phyloP scores from a whole-genome alignment of 2,113 vertebrate species.

The Cyanoramphus novaezelandiae region DNA sequence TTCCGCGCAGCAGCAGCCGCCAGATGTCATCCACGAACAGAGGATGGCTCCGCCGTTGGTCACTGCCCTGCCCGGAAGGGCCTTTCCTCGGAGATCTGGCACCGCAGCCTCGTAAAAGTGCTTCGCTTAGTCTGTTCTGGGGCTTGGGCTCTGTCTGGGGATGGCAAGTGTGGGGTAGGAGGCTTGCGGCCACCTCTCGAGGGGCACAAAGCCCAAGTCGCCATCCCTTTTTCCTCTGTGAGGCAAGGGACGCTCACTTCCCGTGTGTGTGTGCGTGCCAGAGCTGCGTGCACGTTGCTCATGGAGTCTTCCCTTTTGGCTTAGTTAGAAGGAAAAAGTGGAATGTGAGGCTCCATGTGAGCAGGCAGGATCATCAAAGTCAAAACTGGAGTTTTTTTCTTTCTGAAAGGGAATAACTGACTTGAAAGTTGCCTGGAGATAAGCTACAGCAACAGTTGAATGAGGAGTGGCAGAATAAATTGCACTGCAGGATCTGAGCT shows the following conservation, averaged over 20 bases:
- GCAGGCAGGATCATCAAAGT: background rate
- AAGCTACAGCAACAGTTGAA: background rate
- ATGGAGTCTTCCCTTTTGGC: background rate
- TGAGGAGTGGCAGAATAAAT: background rate
- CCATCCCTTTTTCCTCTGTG: background rate
- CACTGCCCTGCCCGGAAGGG: background rate
- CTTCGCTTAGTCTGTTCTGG: background rate
- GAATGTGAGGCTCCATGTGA: background rate
- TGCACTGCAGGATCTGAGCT: background rate
- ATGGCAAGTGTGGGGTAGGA: background rate
- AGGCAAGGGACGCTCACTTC: rapidly evolving
- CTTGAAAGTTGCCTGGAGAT: background rate
- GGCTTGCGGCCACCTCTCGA: background rate
- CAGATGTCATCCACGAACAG: slow-evolving; percentile 49
- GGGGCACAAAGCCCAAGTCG: background rate
- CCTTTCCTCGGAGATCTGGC: background rate
- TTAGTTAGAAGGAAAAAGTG: background rate
- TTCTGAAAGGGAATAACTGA: background rate
- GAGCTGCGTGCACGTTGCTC: rapidly evolving
- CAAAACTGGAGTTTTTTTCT: background rate
- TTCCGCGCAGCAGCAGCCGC: background rate
- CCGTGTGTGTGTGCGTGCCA: rapidly evolving
- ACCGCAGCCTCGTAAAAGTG: rapidly evolving
- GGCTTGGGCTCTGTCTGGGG: background rate
- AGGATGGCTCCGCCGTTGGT: background rate